Conservation (phyloP, 2,797 vertebrate genomes). For the Hydrocynus forskahlii region DNA sequence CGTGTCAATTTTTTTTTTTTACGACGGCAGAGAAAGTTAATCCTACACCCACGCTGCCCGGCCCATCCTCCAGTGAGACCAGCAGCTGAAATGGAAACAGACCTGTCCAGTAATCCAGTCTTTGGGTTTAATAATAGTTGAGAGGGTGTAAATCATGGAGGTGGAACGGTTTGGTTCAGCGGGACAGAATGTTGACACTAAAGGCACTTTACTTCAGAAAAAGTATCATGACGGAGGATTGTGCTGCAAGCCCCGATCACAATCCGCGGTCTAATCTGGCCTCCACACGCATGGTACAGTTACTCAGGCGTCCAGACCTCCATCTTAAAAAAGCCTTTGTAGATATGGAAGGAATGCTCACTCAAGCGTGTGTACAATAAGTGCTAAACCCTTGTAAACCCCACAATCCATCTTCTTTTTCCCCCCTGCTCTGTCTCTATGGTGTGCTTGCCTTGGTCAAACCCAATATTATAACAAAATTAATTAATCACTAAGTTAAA, state of each 20-base stretch:
- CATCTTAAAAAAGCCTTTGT: slow-evolving; percentile 71
- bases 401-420: slow-evolving; percentile 19
- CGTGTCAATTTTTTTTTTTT: slow-evolving; percentile 46
- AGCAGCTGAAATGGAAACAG: slow-evolving; percentile 54
- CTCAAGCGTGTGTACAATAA: slow-evolving; percentile 60
- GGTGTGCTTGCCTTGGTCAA: slow-evolving; percentile 54
- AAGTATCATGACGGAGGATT: slow-evolving; percentile 28
- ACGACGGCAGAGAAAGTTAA: slow-evolving; percentile 7
- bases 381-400: slow-evolving; percentile 70
- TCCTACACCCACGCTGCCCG: slow-evolving; percentile 11
- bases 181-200: slow-evolving; percentile 77
- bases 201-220: slow-evolving; percentile 72
- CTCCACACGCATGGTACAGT: slow-evolving; percentile 57
- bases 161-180: slow-evolving; percentile 70
- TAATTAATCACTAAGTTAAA: slow-evolving; percentile 68
- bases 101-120: slow-evolving; percentile 48
- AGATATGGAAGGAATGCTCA: slow-evolving; percentile 69
- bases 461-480: slow-evolving; percentile 50
- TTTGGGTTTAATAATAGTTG: slow-evolving; percentile 72
- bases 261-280: slow-evolving; percentile 47
- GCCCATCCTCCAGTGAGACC: slow-evolving; percentile 21
- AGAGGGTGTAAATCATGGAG: slow-evolving; percentile 73
- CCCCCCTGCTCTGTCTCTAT: slow-evolving; percentile 38
- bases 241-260: slow-evolving; percentile 23
- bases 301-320: slow-evolving; percentile 63